phyloP scores from a whole-genome alignment of 2,888 invertebrate genomes.

The Pristionchus entomophagus region DNA sequence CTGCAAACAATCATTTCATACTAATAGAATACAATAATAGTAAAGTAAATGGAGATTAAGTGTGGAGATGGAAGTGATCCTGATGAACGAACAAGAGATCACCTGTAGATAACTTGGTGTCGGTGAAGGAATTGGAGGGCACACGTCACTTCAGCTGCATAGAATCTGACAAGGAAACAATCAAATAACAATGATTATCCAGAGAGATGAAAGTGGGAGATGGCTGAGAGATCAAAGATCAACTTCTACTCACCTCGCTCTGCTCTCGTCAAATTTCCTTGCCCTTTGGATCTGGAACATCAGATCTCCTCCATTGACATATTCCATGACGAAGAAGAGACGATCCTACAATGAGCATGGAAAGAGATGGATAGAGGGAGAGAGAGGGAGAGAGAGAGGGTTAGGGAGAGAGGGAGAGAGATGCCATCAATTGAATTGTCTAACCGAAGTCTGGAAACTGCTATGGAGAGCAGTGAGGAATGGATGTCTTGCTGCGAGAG shows the following conservation, averaged over 20 bases:
- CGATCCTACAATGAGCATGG: constrained; percentile 83
- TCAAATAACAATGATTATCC: too few relatives aligned
- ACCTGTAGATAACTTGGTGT: constrained; percentile 94
- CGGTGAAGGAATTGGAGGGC: constrained; percentile 96
- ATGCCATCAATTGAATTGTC: too few relatives aligned
- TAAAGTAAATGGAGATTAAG: background rate
- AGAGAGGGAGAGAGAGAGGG: background rate
- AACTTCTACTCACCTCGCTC: constrained; percentile 82
- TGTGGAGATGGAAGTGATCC: background rate
- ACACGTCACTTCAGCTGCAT: constrained; percentile 97
- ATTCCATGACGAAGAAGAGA: constrained; percentile 99
- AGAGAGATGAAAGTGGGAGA: background rate
- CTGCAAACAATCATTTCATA: constrained; percentile 78
- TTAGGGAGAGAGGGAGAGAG: background rate
- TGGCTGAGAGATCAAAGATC: background rate
- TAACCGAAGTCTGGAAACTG: constrained; percentile 93
- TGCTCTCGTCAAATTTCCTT: constrained; percentile 95
- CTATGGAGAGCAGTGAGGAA: constrained; percentile 96
- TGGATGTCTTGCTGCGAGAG: constrained; percentile 96
- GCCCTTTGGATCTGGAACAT: constrained; percentile 98
- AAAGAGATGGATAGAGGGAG: background rate
- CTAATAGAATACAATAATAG: background rate
- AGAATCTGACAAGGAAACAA: constrained; percentile 81
- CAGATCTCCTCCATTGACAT: constrained; percentile 89
- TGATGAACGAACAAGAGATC: too few relatives aligned